A percentile compares a stretch with the other conserved stretches of the same genome.
phyloP scores from a whole-genome alignment of 2,113 vertebrate genomes.

The Puntigrus tetrazona region DNA sequence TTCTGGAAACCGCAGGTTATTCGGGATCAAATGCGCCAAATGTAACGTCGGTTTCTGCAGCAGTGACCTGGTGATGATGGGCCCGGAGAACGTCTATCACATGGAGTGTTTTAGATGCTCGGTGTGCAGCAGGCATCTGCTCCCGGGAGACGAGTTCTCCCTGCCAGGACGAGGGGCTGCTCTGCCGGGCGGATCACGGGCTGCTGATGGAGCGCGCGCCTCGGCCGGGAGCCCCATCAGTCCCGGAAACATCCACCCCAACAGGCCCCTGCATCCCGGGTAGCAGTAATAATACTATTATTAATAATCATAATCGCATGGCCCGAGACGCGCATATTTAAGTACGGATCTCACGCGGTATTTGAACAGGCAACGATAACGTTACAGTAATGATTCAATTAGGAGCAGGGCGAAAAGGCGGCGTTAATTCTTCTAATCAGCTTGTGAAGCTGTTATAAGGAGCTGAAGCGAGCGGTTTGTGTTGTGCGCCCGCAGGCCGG shows the following conservation, averaged over 20 bases:
- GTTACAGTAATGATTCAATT: background rate
- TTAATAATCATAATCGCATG: constrained; percentile 29
- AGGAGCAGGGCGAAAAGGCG: background rate
- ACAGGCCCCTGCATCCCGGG: constrained; percentile 82
- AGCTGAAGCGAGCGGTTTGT: background rate
- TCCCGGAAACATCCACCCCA: constrained; percentile 75
- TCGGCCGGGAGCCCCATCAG: constrained; percentile 81
- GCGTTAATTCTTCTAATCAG: background rate
- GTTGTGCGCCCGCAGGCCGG: background rate
- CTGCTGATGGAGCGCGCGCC: constrained; percentile 78
- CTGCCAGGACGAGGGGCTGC: constrained; percentile 89
- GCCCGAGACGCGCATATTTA: background rate
- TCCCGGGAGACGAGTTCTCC: constrained; percentile 95
- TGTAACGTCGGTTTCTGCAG: constrained; percentile 92
- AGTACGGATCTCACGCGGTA: no score
- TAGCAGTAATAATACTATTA: constrained; percentile 56
- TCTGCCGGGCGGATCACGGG: constrained; percentile 90
- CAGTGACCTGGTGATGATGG: constrained; percentile 95
- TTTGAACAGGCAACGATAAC: no score
- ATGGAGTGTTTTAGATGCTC: constrained; percentile 97
- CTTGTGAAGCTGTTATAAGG: constrained; percentile 6
- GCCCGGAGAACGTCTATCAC: constrained; percentile 91
- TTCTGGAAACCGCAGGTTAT: constrained; percentile 80
- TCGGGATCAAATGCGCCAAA: constrained; percentile 93
- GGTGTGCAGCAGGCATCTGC: constrained; percentile 90